Evolutionary conservation across 92 coral and sea anemone genomes (phyloP), one percentile per base, ranked within the genome.

Genomic region (Siderastrea siderea): DNA sequence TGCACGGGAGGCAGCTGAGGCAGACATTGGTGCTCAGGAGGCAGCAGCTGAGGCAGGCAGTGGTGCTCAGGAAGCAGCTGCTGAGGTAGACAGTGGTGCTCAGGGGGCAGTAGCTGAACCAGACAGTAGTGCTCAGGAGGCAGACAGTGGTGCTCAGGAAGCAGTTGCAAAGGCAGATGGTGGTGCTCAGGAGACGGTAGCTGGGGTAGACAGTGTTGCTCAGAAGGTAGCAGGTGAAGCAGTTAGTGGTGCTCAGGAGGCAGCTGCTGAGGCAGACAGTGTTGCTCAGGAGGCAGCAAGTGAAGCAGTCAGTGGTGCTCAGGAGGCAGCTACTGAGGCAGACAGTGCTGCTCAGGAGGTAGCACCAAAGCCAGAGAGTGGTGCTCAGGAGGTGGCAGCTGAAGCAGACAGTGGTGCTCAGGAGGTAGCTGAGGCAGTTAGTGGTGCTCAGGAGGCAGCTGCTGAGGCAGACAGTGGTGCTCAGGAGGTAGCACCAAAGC

Each of bases 121-220:
- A 48, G 84, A 81, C 13, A n/a, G 79, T 45, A 12, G 9, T 12
- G 72, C 66, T 38, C 47, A 12, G 70, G 87, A 83, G 70, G 79
- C 6, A 61, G 78, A 12, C 7, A 9, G 13, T 48, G 47, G 43
- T 47, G 83, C 43, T 2, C 47, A 46, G 5, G 74, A 26, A 19
- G 38, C 6, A 38, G 16, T 43, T 47, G 67, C 16, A 45, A 50
- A 75, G 7, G 80, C 66, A 75, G 65, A 59, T 48, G 26, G 26
- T 75, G 80, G 9, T 38, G 66, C 15, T 38, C 64, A 38, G 80
- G 67, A 75, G 49, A 19, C 2, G 47, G 81, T 11, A 45, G n/a
- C 53, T 58, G 81, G 14, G 8, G 45, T 6, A 51, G 59, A 73
- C 2, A 15, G 10, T 44, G 52, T 10, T 58, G 49, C 67, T 54